A percentile compares a stretch with the other conserved stretches of the same genome.
These are phyloP conservation scores for Drosophila asahinai DNA, from an alignment of 1,140 invertebrate genomes.

Conservation along the genomic window DNA sequence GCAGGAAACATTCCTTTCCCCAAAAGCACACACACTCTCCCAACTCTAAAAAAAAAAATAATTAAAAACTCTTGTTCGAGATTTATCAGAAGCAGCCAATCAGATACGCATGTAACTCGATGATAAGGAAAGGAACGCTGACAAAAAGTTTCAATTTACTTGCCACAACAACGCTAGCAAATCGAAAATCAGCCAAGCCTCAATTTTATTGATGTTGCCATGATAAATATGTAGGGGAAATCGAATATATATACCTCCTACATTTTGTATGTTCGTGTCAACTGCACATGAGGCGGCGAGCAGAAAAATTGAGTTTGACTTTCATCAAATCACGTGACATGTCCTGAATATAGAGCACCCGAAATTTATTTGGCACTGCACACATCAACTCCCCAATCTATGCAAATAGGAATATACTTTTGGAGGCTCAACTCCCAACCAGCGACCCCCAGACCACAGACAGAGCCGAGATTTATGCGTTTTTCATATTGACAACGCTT, in stretches of 20 bases:
- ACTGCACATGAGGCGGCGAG: constrained; percentile 53
- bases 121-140: constrained; percentile 45
- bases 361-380: constrained; percentile 56
- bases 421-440: background rate
- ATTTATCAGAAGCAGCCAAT: constrained; percentile 44
- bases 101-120: constrained; percentile 44
- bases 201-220: constrained; percentile 67
- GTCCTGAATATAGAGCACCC: constrained; percentile 43
- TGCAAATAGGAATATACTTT: constrained; percentile 63
- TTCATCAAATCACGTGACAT: constrained; percentile 72
- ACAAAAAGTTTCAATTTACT: constrained; percentile 50
- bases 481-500: constrained; percentile 72
- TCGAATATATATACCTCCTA: background rate
- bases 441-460: constrained; percentile 2
- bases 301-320: constrained; percentile 63
- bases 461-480: constrained; percentile 63
- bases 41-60: constrained; percentile 47
- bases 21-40: background rate
- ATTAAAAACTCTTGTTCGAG: constrained; percentile 71
- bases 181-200: constrained; percentile 49
- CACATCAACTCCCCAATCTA: constrained; percentile 67
- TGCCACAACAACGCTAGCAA: constrained; percentile 19
- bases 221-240: constrained; percentile 55
- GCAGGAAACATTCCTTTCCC: constrained; percentile 51
- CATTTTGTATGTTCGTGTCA: constrained; percentile 46